Evolutionary conservation across 1,140 invertebrate species (phyloP).

Genomic region (Parapsyche elsis): DNA sequence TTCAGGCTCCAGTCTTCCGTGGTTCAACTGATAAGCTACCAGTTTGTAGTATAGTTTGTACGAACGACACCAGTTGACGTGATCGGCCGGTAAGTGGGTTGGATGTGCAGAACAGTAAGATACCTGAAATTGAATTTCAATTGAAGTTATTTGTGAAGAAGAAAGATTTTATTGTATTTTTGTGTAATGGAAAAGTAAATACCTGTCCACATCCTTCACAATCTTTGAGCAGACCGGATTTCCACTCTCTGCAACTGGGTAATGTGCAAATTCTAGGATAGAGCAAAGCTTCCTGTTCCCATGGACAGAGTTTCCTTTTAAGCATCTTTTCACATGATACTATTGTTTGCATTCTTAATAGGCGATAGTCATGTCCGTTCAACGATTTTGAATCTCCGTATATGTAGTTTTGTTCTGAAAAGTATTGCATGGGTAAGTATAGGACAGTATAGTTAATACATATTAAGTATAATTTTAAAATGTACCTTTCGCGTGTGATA

Average conservation of each 20-base stretch:
- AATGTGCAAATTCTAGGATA: slow-evolving; percentile 73
- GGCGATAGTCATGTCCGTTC: slow-evolving; percentile 69
- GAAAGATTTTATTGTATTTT: too few relatives aligned
- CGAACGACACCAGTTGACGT: slow-evolving; percentile 67
- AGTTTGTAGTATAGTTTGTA: slow-evolving; percentile 68
- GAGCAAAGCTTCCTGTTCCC: slow-evolving; percentile 75
- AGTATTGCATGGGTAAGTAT: background rate
- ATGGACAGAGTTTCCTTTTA: slow-evolving; percentile 69
- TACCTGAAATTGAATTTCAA: slow-evolving; percentile 57
- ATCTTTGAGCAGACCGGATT: slow-evolving; percentile 62
- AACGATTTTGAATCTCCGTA: slow-evolving; percentile 67
- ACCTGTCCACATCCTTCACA: slow-evolving; percentile 72
- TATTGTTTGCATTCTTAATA: slow-evolving; percentile 72
- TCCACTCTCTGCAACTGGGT: slow-evolving; percentile 66
- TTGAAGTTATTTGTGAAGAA: too few relatives aligned
- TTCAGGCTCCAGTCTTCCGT: slow-evolving; percentile 68
- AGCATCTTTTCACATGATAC: slow-evolving; percentile 70
- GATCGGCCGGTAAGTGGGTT: slow-evolving; percentile 62
- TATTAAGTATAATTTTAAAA: slow-evolving; percentile 10
- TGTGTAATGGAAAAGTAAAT: slow-evolving; percentile 48
- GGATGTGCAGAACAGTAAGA: slow-evolving; percentile 65
- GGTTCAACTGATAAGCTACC: slow-evolving; percentile 66
- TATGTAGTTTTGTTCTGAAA: slow-evolving; percentile 58
- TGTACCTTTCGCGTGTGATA: slow-evolving; percentile 65
- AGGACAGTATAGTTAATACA: background rate